phyloP scores from a whole-genome alignment of 2,797 vertebrate species.

The Apogon talboti region DNA sequence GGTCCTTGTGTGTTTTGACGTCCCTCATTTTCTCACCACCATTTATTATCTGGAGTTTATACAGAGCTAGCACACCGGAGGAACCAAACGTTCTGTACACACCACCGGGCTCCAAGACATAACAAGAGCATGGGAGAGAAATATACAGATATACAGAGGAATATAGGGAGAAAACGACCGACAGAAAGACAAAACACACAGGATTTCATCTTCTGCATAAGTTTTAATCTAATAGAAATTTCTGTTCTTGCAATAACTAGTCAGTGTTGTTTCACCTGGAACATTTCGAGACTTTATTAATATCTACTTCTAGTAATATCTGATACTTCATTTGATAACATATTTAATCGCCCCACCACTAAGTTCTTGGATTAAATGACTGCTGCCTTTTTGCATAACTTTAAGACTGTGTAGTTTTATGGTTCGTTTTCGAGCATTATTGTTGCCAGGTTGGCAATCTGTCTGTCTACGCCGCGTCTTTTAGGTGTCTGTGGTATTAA shows the following conservation, averaged over 20 bases:
- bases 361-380: too few species aligned
- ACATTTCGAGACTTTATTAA: too few species aligned
- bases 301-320: background rate
- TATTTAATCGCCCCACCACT: too few species aligned
- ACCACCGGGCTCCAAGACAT: conserved; percentile 58
- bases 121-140: conserved; percentile 54
- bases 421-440: background rate
- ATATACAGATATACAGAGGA: conserved; percentile 10
- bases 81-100: conserved; percentile 52
- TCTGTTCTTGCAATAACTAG: too few species aligned
- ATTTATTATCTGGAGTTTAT: conserved; percentile 72
- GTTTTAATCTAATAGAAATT: too few species aligned
- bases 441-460: background rate
- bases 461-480: background rate
- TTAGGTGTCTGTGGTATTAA: background rate
- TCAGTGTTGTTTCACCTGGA: too few species aligned
- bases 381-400: background rate
- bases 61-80: conserved; percentile 49
- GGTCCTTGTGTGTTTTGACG: conserved; percentile 65
- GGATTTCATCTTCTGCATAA: background rate
- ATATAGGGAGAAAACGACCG: conserved; percentile 13
- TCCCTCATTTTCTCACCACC: conserved; percentile 65
- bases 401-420: background rate
- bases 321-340: background rate
- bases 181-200: conserved; percentile 24